Evolutionary conservation across 1,140 invertebrate species (phyloP), one percentile per base, ranked within the genome.

Genomic region (Cardiocondyla obscurior): DNA sequence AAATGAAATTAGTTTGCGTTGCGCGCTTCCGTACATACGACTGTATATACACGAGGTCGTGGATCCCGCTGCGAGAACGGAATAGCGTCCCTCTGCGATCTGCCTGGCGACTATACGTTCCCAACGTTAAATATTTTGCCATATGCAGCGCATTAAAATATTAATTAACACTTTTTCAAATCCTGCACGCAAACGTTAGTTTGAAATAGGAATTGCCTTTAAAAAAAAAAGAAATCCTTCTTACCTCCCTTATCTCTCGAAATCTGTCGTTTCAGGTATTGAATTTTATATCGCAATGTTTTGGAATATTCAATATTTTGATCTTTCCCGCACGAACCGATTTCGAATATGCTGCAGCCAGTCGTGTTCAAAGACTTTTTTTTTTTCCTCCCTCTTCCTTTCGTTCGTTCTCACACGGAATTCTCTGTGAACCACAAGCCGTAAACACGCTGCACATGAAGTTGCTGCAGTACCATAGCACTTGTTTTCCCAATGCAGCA

Each of bases 1-100:
- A 88, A 88, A 87, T 87, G 85, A 62, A 88, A 88, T 88, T 88
- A 88, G 82, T 87, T 88, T 81, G 74, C 64, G 19, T 33, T 53
- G 55, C 42, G 62, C 55, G 33, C 42, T 51, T 79, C n/a, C 46
- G 74, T 70, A 69, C 76, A 84, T 73, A 76, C 51, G 16, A n/a
- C 49, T 60, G 44, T 77, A 72, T 58, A 83, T 49, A 81, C 49
- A 67, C 36, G 44, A 42, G 62, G 49, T 74, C 57, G 60, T 53
- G 46, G 46, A 55, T 86, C 60, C 55, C 79, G 64, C 55, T 82
- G 65, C 69, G 58, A 51, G 46, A 72, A 69, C 44, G 42, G 69
- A 74, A 77, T 53, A 79, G 10, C 62, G 46, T 77, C 74, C 74
- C 60, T 39, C 74, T 67, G 74, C 74, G 60, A 67, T 67, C 74